Evolutionary conservation across 2,888 invertebrate genomes (phyloP).

Genomic region (Cataglyphis cursor): DNA sequence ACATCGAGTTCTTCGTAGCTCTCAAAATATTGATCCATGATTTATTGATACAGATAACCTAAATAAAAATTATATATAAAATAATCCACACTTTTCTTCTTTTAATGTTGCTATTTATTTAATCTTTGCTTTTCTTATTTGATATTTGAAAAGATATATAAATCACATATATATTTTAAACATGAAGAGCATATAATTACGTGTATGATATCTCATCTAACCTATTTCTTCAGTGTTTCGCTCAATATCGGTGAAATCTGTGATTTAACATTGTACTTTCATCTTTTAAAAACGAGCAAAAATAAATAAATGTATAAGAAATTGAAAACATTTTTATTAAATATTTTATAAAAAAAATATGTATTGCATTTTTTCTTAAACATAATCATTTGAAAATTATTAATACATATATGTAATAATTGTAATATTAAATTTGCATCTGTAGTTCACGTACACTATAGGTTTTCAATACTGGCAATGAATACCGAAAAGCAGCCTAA

Average conservation of each 20-base stretch:
- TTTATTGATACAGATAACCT: background rate
- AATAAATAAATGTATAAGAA: background rate
- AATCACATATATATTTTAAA: background rate
- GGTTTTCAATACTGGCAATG: too few species aligned
- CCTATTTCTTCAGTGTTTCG: background rate
- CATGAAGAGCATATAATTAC: background rate
- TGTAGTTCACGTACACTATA: too few species aligned
- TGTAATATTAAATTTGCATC: background rate
- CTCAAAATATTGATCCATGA: slow-evolving; percentile 89
- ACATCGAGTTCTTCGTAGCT: slow-evolving; percentile 93
- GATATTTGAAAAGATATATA: background rate
- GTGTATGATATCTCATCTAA: background rate
- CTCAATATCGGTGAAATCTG: background rate
- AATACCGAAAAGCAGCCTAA: background rate
- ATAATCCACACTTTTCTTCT: background rate
- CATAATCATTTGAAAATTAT: background rate
- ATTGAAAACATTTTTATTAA: background rate
- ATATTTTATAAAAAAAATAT: background rate
- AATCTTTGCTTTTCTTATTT: background rate
- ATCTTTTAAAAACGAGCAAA: background rate
- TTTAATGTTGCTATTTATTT: background rate
- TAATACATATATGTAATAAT: background rate
- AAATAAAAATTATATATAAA: slow-evolving; percentile 2
- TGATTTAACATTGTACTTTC: background rate
- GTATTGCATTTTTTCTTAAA: background rate